A percentile compares a stretch with the other conserved stretches of the same genome.
These are phyloP conservation scores for Bradypodion ventrale DNA, from an alignment of 2,797 vertebrate genomes.

Conservation along the genomic window DNA sequence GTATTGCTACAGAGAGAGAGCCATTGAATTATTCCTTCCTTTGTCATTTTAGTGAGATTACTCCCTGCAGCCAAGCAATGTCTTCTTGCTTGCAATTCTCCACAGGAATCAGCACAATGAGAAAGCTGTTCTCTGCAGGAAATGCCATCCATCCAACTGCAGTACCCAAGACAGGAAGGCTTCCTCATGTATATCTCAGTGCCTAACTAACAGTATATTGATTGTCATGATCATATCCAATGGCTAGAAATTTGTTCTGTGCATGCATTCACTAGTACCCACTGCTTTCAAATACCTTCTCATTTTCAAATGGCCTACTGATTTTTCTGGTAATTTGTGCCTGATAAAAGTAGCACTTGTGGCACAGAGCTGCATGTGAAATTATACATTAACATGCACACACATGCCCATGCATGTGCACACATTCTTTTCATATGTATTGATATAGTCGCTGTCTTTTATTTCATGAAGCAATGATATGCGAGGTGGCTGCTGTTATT, in stretches of 20 bases:
- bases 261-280: neutral
- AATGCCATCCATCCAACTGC: slow-evolving; percentile 43
- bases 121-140: slow-evolving; percentile 37
- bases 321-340: neutral
- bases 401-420: too few relatives aligned
- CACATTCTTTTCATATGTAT: neutral
- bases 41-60: slow-evolving; percentile 43
- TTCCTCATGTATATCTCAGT: slow-evolving; percentile 41
- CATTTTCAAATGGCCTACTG: slow-evolving; percentile 11
- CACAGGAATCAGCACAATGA: slow-evolving; percentile 7
- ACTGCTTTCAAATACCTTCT: slow-evolving; percentile 21
- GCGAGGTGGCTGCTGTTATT: neutral
- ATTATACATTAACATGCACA: too few relatives aligned
- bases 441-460: neutral
- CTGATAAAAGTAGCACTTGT: neutral
- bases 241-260: slow-evolving; percentile 3
- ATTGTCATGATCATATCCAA: slow-evolving; percentile 27
- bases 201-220: slow-evolving; percentile 46
- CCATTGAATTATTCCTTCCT: neutral
- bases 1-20: neutral
- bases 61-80: slow-evolving; percentile 37
- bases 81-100: slow-evolving; percentile 39
- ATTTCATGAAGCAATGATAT: neutral
- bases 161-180: slow-evolving; percentile 26
- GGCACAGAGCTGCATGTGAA: neutral